Conservation (phyloP, 2,113 vertebrate species). For the Pyxicephalus adspersus region DNA sequence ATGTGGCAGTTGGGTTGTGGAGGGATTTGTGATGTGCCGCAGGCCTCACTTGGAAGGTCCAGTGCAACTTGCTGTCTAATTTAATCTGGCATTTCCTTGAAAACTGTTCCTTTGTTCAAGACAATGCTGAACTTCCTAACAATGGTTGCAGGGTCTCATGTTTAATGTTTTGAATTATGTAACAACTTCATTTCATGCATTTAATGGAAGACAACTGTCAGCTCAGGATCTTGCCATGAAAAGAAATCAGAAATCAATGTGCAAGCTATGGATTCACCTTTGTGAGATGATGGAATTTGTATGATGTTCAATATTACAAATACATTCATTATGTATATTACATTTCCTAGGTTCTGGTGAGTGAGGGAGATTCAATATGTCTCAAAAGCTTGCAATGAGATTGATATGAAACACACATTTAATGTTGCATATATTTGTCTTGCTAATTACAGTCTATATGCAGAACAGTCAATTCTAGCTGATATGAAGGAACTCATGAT, state of each 20-base stretch:
- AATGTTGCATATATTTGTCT: background rate
- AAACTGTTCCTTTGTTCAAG: slow-evolving; percentile 43
- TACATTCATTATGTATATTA: slow-evolving; percentile 31
- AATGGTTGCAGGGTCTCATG: slow-evolving; percentile 17
- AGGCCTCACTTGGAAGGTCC: slow-evolving; percentile 30
- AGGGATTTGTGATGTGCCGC: slow-evolving; percentile 37
- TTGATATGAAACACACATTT: slow-evolving; percentile 7
- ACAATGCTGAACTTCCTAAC: slow-evolving; percentile 32
- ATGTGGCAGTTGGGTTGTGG: slow-evolving; percentile 48
- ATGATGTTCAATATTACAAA: slow-evolving; percentile 39
- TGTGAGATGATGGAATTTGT: slow-evolving; percentile 22
- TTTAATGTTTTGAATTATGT: slow-evolving; percentile 37
- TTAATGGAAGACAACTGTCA: slow-evolving; percentile 32
- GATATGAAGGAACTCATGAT: too few relatives aligned
- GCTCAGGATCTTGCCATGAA: slow-evolving; percentile 4
- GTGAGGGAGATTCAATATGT: background rate
- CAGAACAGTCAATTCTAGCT: background rate
- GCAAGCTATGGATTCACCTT: background rate
- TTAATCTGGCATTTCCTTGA: slow-evolving; percentile 52
- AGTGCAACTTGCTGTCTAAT: slow-evolving; percentile 30
- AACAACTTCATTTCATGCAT: slow-evolving; percentile 31
- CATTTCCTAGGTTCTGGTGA: background rate
- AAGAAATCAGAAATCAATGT: slow-evolving; percentile 9
- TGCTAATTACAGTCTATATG: too few relatives aligned
- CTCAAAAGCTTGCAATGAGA: background rate